A percentile compares a stretch with the other conserved stretches of the same genome.
phyloP scores from a whole-genome alignment of 2,113 vertebrate genomes.

The Hucho hucho region DNA sequence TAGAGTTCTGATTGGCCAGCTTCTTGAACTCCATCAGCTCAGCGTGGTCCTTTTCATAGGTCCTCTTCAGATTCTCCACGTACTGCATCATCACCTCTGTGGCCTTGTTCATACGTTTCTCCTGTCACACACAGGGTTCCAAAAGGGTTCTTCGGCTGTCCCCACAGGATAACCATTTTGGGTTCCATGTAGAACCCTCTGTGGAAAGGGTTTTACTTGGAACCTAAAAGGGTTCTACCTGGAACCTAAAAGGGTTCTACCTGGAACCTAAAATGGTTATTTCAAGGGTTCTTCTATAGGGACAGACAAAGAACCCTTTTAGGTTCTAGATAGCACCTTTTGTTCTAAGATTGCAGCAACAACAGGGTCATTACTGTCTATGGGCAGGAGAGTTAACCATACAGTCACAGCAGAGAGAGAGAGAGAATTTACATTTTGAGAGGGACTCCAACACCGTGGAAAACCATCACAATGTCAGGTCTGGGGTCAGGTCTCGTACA shows the following conservation, averaged over 20 bases:
- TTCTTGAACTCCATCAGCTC: constrained; percentile 97
- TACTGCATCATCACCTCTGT: constrained; percentile 99
- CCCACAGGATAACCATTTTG: too few relatives aligned
- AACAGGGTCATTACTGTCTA: neutral
- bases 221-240: too few relatives aligned
- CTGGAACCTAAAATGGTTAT: too few relatives aligned
- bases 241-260: too few relatives aligned
- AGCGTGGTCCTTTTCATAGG: constrained; percentile 95
- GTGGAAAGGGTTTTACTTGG: too few relatives aligned
- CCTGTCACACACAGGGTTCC: constrained; percentile 68
- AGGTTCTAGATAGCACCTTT: too few relatives aligned
- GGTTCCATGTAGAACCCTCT: too few relatives aligned
- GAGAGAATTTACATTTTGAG: neutral
- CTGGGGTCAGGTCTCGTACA: neutral
- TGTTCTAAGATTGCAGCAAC: neutral
- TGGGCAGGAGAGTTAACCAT: neutral
- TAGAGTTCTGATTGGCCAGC: constrained; percentile 96
- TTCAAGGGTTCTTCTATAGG: too few relatives aligned
- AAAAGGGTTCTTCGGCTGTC: too few relatives aligned
- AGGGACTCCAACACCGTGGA: neutral
- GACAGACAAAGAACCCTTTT: too few relatives aligned
- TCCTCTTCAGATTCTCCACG: constrained; percentile 96
- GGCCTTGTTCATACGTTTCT: constrained; percentile 96
- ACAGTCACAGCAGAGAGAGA: neutral
- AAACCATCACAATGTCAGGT: neutral